Conservation (phyloP, 1,140 invertebrate species). For the Globodera ellingtonae region DNA sequence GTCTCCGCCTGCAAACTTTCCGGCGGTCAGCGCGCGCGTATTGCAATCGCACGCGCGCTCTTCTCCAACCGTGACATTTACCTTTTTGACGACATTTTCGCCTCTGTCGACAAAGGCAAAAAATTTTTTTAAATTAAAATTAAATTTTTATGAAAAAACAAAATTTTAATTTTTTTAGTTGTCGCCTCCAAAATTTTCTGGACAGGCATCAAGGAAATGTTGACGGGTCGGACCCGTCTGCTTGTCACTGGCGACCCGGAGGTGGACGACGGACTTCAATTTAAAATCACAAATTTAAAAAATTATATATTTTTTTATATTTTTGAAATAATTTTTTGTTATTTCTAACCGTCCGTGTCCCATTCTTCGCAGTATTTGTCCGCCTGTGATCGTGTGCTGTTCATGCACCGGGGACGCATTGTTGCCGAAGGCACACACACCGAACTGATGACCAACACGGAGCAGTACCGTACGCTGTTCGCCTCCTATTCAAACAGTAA, state of each 20-base stretch:
- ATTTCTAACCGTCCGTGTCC: no score
- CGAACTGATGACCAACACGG: not conserved
- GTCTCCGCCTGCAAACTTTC: constrained; percentile 68
- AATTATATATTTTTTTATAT: constrained; percentile 24
- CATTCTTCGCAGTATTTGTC: constrained; percentile 66
- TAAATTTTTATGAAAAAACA: constrained; percentile 63
- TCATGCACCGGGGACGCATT: constrained; percentile 68
- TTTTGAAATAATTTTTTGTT: no score
- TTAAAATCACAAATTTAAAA: constrained; percentile 7
- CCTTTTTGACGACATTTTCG: constrained; percentile 75
- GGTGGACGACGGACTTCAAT: constrained; percentile 30
- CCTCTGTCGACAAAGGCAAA: constrained; percentile 68
- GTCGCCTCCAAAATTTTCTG: constrained; percentile 73
- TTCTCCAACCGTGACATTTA: constrained; percentile 72
- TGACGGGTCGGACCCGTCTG: constrained; percentile 55
- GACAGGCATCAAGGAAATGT: constrained; percentile 67
- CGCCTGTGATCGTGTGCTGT: constrained; percentile 69
- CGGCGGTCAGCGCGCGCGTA: constrained; percentile 79
- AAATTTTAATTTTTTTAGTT: not conserved
- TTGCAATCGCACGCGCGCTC: constrained; percentile 75
- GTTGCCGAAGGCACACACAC: not conserved
- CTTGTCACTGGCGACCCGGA: constrained; percentile 60
- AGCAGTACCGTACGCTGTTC: not conserved
- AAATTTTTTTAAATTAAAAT: not conserved
- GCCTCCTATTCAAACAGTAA: not conserved